phyloP scores from a whole-genome alignment of 2,888 invertebrate genomes.

The Stenoptilia bipunctidactyla region DNA sequence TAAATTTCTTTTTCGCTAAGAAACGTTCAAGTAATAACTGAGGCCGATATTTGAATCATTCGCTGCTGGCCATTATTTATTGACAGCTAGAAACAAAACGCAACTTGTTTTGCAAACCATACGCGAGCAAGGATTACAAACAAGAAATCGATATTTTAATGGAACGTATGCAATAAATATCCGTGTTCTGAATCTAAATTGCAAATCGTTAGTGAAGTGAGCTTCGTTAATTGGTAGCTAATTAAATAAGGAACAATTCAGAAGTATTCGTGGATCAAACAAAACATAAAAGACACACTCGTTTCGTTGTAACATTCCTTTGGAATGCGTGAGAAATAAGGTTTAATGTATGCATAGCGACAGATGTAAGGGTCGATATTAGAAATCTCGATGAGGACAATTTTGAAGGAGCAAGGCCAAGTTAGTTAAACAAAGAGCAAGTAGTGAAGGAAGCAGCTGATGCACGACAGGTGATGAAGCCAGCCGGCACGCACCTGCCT shows the following conservation, averaged over 20 bases:
- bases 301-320: too few relatives aligned
- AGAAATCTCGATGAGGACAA: constrained; percentile 3
- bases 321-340: too few relatives aligned
- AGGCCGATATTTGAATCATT: too few relatives aligned
- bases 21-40: too few relatives aligned
- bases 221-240: too few relatives aligned
- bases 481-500: constrained; percentile 61
- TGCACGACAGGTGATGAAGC: constrained; percentile 58
- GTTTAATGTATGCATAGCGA: constrained; percentile 6
- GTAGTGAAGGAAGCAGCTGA: constrained; percentile 57
- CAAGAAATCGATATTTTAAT: too few relatives aligned
- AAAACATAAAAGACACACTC: too few relatives aligned
- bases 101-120: constrained; percentile 30
- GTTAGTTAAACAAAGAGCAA: constrained; percentile 27
- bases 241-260: too few relatives aligned
- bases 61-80: too few relatives aligned
- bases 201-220: too few relatives aligned
- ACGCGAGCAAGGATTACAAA: constrained; percentile 10
- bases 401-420: constrained; percentile 1
- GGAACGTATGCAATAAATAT: constrained; percentile 5
- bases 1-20: constrained; percentile 8
- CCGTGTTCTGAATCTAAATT: neutral
- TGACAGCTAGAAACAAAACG: too few relatives aligned
- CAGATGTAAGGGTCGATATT: constrained; percentile 11
- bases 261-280: too few relatives aligned